Evolutionary conservation across 1,140 invertebrate genomes (phyloP).

Genomic region (Brachionus plicatilis): DNA sequence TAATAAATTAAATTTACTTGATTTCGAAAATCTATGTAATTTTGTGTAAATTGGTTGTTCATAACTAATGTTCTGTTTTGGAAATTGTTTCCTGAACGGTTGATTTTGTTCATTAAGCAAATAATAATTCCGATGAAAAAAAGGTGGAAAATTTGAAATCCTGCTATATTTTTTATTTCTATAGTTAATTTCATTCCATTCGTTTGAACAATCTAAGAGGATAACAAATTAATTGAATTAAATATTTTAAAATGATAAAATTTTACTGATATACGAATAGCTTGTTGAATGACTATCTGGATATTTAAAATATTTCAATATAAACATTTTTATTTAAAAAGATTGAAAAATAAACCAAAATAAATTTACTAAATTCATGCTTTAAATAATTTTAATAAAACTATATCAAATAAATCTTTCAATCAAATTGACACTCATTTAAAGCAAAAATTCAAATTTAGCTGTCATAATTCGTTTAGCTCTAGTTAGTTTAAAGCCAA

Average conservation of each 20-base stretch:
- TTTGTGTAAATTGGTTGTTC: background rate
- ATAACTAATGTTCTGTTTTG: background rate
- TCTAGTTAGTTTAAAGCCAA: background rate
- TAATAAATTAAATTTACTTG: background rate
- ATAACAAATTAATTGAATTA: background rate
- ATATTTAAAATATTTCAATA: background rate
- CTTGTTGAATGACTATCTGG: background rate
- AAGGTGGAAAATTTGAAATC: background rate
- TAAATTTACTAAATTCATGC: background rate
- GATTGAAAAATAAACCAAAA: background rate
- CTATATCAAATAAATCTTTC: background rate
- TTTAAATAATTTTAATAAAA: background rate
- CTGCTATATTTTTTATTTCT: background rate
- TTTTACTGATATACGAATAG: background rate
- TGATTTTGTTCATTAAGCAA: background rate
- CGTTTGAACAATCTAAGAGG: background rate
- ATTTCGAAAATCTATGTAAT: background rate
- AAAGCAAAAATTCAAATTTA: background rate
- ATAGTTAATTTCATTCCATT: background rate
- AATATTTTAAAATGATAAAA: background rate
- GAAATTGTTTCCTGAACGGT: background rate
- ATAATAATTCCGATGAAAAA: background rate
- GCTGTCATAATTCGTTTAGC: background rate
- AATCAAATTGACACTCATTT: background rate
- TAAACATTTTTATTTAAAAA: background rate